Conservation (phyloP, 1,140 invertebrate species). For the Dreissena polymorpha region DNA sequence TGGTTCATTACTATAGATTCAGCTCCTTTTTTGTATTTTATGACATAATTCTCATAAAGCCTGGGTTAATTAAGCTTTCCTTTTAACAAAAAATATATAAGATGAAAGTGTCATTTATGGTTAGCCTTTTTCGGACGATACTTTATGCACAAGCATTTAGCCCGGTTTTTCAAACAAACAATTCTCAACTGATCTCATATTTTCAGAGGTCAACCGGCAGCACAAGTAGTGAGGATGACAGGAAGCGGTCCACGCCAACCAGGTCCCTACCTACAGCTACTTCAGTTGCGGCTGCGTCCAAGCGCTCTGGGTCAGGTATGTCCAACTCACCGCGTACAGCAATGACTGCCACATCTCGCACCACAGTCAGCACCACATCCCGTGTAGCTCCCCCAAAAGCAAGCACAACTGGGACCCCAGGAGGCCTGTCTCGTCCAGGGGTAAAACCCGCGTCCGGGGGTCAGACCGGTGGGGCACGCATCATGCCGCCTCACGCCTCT, state of each 20-base stretch:
- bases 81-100: no score
- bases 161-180: no score
- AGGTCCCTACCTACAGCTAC: slow-evolving; percentile 15
- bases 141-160: no score
- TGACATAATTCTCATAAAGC: no score
- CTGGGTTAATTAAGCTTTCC: no score
- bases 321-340: slow-evolving; percentile 30
- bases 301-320: slow-evolving; percentile 56
- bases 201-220: slow-evolving; percentile 51
- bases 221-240: slow-evolving; percentile 53
- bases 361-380: not conserved
- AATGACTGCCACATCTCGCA: slow-evolving; percentile 24
- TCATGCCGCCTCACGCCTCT: not conserved
- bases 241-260: slow-evolving; percentile 41
- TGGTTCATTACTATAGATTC: no score
- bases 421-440: no score
- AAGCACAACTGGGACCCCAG: not conserved
- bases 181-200: not conserved
- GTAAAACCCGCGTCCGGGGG: no score
- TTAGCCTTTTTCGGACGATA: no score
- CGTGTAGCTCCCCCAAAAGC: not conserved
- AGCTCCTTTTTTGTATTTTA: no score
- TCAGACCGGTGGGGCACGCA: not conserved
- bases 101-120: no score
- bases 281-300: slow-evolving; percentile 30